Conservation (phyloP, 1,140 invertebrate genomes). For the Drosophila sturtevanti region DNA sequence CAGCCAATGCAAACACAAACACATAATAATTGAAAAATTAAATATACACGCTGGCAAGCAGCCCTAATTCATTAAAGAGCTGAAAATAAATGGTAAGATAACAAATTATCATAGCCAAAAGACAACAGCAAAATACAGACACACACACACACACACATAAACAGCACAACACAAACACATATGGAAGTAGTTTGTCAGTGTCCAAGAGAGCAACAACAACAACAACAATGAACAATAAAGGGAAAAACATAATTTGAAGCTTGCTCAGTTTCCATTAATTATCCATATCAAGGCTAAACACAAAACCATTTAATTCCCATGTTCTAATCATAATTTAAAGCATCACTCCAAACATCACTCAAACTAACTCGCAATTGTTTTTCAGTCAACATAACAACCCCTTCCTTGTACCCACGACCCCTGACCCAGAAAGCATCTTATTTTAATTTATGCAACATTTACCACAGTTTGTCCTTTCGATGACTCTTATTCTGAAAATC, state of each 20-base stretch:
- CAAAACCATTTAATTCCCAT: slow-evolving; percentile 66
- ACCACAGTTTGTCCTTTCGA: slow-evolving; percentile 38
- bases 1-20: slow-evolving; percentile 67
- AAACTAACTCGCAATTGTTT: slow-evolving; percentile 51
- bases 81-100: slow-evolving; percentile 56
- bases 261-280: slow-evolving; percentile 52
- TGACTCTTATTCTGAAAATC: slow-evolving; percentile 11
- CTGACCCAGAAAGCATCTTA: not conserved
- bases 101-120: slow-evolving; percentile 46
- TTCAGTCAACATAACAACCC: too few species aligned
- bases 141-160: slow-evolving; percentile 25
- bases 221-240: slow-evolving; percentile 2
- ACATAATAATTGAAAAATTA: slow-evolving; percentile 75
- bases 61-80: slow-evolving; percentile 58
- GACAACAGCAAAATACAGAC: slow-evolving; percentile 25
- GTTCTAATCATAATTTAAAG: slow-evolving; percentile 72
- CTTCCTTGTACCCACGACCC: not conserved
- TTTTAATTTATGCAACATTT: slow-evolving; percentile 63
- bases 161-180: slow-evolving; percentile 9
- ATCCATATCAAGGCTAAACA: slow-evolving; percentile 48
- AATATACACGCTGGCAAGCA: slow-evolving; percentile 58
- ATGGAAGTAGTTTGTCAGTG: slow-evolving; percentile 62
- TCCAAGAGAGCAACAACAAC: slow-evolving; percentile 18
- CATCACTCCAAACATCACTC: slow-evolving; percentile 66
- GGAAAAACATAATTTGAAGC: slow-evolving; percentile 43